Evolutionary conservation across 2,113 vertebrate genomes (phyloP).

Genomic region (Notarius quadriscutis): DNA sequence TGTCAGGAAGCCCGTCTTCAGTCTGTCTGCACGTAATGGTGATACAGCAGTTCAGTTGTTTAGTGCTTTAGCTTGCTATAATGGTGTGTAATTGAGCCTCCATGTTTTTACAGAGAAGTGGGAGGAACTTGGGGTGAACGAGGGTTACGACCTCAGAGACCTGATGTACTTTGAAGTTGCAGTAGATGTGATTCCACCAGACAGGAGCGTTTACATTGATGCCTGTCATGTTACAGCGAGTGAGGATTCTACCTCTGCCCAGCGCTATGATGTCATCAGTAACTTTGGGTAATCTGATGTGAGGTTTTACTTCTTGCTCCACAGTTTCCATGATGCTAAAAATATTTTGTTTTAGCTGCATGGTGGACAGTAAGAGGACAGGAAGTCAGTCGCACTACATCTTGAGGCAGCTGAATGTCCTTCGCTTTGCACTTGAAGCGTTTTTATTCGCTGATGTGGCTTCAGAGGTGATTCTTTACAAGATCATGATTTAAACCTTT

Average conservation of each 20-base stretch:
- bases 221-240: slow-evolving; percentile 59
- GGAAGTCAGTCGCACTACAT: slow-evolving; percentile 61
- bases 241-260: slow-evolving; percentile 46
- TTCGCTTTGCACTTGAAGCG: slow-evolving; percentile 64
- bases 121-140: slow-evolving; percentile 51
- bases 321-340: not conserved
- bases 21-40: slow-evolving; percentile 64
- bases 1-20: slow-evolving; percentile 55
- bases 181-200: slow-evolving; percentile 22
- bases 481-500: too few species aligned
- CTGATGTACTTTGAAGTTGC: slow-evolving; percentile 61
- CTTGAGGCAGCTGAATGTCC: slow-evolving; percentile 23
- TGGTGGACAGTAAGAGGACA: slow-evolving; percentile 63
- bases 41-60: slow-evolving; percentile 13
- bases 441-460: slow-evolving; percentile 59
- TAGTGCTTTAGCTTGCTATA: not conserved
- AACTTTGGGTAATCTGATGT: slow-evolving; percentile 53
- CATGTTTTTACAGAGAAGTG: slow-evolving; percentile 54
- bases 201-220: slow-evolving; percentile 61
- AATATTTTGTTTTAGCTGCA: slow-evolving; percentile 60
- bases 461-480: slow-evolving; percentile 1
- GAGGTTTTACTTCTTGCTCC: not conserved
- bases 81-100: not conserved
- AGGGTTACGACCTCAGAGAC: slow-evolving; percentile 59
- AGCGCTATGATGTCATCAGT: slow-evolving; percentile 57